A percentile compares a stretch with the other conserved stretches of the same genome.
phyloP scores from a whole-genome alignment of 1,140 invertebrate genomes.

The Catajapyx aquilonaris region DNA sequence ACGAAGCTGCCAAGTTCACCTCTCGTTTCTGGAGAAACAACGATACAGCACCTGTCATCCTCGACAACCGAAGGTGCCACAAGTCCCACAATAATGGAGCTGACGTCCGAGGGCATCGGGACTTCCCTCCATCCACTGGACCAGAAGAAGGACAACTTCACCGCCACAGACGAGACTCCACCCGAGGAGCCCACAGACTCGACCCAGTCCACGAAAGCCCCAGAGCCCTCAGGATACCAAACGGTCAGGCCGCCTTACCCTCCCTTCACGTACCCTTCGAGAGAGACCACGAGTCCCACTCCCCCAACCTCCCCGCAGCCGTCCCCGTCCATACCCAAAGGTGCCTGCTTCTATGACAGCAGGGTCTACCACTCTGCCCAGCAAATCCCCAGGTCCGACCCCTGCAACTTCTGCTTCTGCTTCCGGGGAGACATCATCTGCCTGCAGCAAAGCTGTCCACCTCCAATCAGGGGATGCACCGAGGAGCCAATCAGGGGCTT shows the following conservation, averaged over 20 bases:
- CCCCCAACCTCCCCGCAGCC: background rate
- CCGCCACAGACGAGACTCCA: no score
- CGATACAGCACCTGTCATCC: no score
- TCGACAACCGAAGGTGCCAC: no score
- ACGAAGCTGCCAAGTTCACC: no score
- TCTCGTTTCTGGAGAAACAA: no score
- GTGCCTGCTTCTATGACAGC: conserved; percentile 73
- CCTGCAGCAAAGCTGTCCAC: conserved; percentile 82
- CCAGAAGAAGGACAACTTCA: no score
- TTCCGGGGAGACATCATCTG: conserved; percentile 91
- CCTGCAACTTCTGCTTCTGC: conserved; percentile 93
- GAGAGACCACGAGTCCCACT: background rate
- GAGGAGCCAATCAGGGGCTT: conserved; percentile 80
- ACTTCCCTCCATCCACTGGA: no score
- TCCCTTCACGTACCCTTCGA: background rate
- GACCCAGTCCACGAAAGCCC: no score
- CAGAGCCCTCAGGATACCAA: no score
- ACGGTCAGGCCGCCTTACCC: background rate
- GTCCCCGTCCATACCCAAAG: conserved; percentile 14
- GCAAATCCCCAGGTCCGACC: conserved; percentile 80
- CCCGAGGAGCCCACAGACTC: no score
- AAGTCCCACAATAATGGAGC: no score
- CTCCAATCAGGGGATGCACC: conserved; percentile 70
- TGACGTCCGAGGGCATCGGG: no score
- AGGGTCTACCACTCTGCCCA: conserved; percentile 83